These are phyloP conservation scores for Amblyjoppa fuscipennis DNA, from an alignment of 2,888 invertebrate genomes.

Conservation along the genomic window DNA sequence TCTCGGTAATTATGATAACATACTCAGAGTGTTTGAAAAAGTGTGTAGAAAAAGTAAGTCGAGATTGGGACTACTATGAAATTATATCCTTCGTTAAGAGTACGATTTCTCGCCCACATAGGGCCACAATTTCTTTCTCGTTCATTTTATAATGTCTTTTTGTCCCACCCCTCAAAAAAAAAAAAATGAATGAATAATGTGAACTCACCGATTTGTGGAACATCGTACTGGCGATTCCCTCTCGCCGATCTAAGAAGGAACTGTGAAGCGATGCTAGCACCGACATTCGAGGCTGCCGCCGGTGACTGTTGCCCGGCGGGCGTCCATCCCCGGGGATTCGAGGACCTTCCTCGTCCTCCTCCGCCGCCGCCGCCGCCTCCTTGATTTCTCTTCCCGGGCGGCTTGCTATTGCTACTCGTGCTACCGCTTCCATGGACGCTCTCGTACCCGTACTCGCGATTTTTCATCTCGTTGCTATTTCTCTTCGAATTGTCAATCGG, in stretches of 20 bases:
- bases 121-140: too few species aligned
- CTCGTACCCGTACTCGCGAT: slow-evolving; percentile 52
- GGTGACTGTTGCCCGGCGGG: slow-evolving; percentile 78
- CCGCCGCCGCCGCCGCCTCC: slow-evolving; percentile 35
- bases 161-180: too few species aligned
- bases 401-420: slow-evolving; percentile 38
- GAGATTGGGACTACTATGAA: too few species aligned
- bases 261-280: slow-evolving; percentile 89
- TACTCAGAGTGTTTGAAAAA: neutral
- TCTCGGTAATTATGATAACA: neutral
- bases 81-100: too few species aligned
- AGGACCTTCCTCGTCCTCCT: slow-evolving; percentile 82
- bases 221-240: slow-evolving; percentile 90
- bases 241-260: slow-evolving; percentile 92
- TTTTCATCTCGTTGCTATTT: slow-evolving; percentile 56
- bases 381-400: slow-evolving; percentile 49
- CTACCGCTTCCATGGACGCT: slow-evolving; percentile 3
- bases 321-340: slow-evolving; percentile 73
- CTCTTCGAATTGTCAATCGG: slow-evolving; percentile 33
- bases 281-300: slow-evolving; percentile 71
- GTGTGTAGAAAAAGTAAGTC: neutral
- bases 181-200: neutral
- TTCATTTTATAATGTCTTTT: too few species aligned
- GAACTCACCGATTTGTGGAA: slow-evolving; percentile 93
- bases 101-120: too few species aligned